Conservation (phyloP, 1,140 invertebrate species). For the Aphis gossypii region DNA sequence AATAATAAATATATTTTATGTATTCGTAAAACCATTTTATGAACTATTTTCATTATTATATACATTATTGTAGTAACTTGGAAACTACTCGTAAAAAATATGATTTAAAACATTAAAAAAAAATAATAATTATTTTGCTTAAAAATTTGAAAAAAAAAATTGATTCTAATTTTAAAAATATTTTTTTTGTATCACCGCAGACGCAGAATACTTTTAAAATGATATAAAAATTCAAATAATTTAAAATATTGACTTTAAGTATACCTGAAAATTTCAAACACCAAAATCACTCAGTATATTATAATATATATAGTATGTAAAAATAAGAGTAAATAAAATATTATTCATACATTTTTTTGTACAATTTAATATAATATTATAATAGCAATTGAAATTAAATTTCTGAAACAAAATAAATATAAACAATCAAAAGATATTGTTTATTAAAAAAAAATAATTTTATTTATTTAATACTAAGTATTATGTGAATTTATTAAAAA, state of each 20-base stretch:
- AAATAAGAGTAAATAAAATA: not conserved
- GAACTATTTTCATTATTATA: too few species aligned
- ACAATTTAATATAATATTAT: not conserved
- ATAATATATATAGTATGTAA: too few species aligned
- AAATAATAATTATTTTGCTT: too few species aligned
- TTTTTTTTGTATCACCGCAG: not conserved
- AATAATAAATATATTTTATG: too few species aligned
- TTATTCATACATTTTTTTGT: not conserved
- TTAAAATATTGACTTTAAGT: too few species aligned
- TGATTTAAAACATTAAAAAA: too few species aligned
- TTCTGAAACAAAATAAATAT: not conserved
- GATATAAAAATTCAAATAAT: not conserved
- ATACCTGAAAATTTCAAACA: not conserved
- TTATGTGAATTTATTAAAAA: not conserved
- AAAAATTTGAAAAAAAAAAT: not conserved
- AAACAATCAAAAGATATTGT: not conserved
- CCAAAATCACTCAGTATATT: too few species aligned
- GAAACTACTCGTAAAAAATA: too few species aligned
- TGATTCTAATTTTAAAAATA: not conserved
- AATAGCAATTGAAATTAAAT: not conserved
- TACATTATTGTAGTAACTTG: too few species aligned
- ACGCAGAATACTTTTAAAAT: not conserved
- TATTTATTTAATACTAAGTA: not conserved
- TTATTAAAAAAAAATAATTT: not conserved
- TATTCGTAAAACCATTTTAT: too few species aligned